Percentiles rank a stretch among this genome's conserved stretches.
Conservation (phyloP, 2,888 invertebrate species). For the Nephrotoma guestfalica region DNA sequence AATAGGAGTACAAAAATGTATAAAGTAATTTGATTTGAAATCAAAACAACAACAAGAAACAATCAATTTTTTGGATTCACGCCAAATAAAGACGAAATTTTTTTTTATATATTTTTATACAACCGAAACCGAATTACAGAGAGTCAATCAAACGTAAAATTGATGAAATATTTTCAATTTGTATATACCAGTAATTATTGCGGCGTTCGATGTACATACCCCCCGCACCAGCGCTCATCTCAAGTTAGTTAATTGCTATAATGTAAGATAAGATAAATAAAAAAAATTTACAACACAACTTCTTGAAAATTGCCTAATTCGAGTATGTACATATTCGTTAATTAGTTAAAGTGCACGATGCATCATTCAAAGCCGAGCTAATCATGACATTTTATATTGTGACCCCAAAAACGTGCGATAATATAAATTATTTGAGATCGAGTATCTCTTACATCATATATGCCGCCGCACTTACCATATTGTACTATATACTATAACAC, state of each 20-base stretch:
- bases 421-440: not conserved
- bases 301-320: not conserved
- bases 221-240: not conserved
- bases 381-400: not conserved
- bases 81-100: not conserved
- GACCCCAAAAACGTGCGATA: not conserved
- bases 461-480: not conserved
- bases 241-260: too few relatives aligned
- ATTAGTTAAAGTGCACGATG: not conserved
- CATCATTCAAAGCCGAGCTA: not conserved
- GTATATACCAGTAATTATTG: not conserved
- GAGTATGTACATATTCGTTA: not conserved
- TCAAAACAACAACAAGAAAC: not conserved
- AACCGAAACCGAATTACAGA: not conserved
- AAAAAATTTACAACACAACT: not conserved
- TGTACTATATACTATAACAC: not conserved
- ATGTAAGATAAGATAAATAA: not conserved
- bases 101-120: not conserved
- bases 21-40: not conserved
- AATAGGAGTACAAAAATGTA: not conserved
- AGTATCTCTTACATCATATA: not conserved
- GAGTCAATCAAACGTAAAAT: not conserved
- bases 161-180: not conserved
- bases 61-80: not conserved
- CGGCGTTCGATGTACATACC: not conserved